phyloP scores from a whole-genome alignment of 2,113 vertebrate species.

The Sterna hirundo region DNA sequence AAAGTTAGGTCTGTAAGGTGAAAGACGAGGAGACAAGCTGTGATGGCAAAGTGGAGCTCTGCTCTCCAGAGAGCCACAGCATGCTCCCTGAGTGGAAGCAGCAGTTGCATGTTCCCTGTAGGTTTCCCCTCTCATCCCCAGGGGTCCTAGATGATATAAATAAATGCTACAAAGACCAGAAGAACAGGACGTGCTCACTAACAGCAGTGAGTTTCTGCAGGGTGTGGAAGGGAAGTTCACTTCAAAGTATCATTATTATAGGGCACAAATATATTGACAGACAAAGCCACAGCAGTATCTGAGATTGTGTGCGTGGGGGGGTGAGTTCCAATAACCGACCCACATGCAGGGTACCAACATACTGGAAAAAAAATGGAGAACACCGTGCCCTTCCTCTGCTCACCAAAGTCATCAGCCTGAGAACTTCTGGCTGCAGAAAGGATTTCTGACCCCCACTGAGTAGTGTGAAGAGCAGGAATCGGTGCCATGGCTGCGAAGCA shows the following conservation, averaged over 20 bases:
- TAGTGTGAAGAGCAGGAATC: conserved; percentile 84
- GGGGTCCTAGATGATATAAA: background rate
- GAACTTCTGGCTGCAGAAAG: conserved; percentile 83
- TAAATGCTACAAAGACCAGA: background rate
- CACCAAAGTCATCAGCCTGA: conserved; percentile 86
- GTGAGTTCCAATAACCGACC: background rate
- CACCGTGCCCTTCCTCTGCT: conserved; percentile 39
- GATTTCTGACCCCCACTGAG: conserved; percentile 76
- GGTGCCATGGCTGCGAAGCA: conserved; percentile 87
- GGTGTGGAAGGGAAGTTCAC: background rate
- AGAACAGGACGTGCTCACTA: background rate
- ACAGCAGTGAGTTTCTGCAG: background rate
- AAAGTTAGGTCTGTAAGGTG: background rate
- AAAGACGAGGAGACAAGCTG: background rate
- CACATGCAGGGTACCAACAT: background rate
- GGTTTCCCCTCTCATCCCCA: background rate
- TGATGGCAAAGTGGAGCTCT: background rate
- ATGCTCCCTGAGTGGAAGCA: background rate
- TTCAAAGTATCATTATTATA: background rate
- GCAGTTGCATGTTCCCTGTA: background rate
- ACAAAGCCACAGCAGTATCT: background rate
- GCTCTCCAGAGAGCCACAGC: background rate
- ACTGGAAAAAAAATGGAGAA: background rate
- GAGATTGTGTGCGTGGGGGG: background rate
- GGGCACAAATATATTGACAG: background rate